Base-by-base conservation (phyloP, 1,140 invertebrate genomes). In the Lasaia peninsularis region DNA sequence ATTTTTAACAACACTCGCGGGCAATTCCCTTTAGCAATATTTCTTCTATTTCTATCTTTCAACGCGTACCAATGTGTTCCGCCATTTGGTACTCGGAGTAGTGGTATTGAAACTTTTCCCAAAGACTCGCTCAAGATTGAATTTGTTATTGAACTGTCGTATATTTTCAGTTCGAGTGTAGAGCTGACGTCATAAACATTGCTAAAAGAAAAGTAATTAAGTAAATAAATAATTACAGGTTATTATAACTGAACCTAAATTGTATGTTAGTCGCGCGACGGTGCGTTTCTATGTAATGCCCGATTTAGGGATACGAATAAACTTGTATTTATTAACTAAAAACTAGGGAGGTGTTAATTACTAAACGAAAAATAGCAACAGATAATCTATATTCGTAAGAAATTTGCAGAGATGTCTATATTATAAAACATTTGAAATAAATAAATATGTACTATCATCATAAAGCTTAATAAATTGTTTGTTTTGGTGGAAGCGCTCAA, bases 131-230 rank as follows among this genome's bases (percentile, higher is more conserved):
- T 95, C 90, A 58, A 92, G 91, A 86, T 49, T 0, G 70, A 56
- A 16, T 65, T 75, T 20, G 67, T 61, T 16, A 85, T 18, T 0
- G 80, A 78, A 24, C 70, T 76, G 21, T 82, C 81, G 37, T 77
- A 69, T 0, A 98, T 95, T 82, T 98, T 98, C 7, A 99, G 90
- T 81, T 99, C 97, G 33, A 99, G 83, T 1, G 96, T 93, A 18
- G 97, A 96, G 64, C 98, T 97, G n/a, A 99, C 97, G 79, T 99
- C 98, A 75, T 97, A 97, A 0, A 99, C 94, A 73, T 97, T 95
- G 77, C 97, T 98, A 79, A 12, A 65, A 63, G 10, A 58, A 58
- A 28, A 52, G 54, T 20, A 37, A 2, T 2, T 21, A 7, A 0
- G 2, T 12, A 35, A n/a, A 34, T n/a, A 34, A 12, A 34, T n/a